These are phyloP conservation scores for Malurus splendens DNA, from an alignment of 2,797 vertebrate species.

Conservation along the genomic window DNA sequence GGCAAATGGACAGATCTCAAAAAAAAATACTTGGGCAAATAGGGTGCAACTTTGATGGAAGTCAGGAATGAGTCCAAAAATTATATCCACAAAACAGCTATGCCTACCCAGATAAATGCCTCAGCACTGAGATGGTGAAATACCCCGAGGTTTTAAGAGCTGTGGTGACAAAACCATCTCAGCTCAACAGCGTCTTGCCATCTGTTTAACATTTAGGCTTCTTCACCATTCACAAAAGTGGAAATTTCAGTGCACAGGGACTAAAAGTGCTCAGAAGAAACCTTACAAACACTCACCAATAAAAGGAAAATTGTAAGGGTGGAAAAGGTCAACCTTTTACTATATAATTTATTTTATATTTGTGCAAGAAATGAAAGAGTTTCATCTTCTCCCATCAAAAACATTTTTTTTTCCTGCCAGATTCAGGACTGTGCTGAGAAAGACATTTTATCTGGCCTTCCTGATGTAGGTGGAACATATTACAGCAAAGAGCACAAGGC, in stretches of 20 bases:
- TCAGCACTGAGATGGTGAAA: not conserved
- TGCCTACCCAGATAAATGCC: not conserved
- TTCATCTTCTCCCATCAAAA: not conserved
- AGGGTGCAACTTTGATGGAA: not conserved
- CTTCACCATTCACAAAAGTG: not conserved
- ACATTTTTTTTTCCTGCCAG: not conserved
- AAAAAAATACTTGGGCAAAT: not conserved
- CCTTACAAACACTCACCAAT: not conserved
- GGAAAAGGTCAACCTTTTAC: not conserved
- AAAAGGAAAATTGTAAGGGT: not conserved
- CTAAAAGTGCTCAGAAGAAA: not conserved
- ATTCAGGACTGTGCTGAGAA: not conserved
- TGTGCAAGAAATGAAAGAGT: not conserved
- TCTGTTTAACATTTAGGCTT: not conserved
- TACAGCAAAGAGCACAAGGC: not conserved
- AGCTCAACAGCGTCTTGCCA: not conserved
- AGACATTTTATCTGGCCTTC: not conserved
- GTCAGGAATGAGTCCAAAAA: not conserved
- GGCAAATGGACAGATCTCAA: not conserved
- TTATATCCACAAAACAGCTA: not conserved
- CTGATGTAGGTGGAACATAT: not conserved
- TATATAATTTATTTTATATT: not conserved
- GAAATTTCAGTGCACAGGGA: not conserved
- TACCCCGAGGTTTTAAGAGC: not conserved
- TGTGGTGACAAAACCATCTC: not conserved